These are phyloP conservation scores for Drosophila ananassae DNA, from an alignment of 1,140 invertebrate genomes.

Conservation along the genomic window DNA sequence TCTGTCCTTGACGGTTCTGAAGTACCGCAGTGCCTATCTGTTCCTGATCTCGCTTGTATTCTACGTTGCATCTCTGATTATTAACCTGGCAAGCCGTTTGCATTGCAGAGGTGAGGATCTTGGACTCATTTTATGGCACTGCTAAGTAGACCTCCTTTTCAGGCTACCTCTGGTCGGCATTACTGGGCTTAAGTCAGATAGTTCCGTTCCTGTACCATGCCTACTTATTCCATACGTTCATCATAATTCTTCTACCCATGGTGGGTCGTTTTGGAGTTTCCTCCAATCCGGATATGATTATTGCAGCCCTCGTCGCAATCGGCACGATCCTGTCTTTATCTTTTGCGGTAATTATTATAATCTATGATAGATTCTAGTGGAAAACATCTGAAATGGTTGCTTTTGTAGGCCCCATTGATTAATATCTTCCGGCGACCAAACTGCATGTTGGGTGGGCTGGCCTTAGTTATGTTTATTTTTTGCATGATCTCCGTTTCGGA, in stretches of 20 bases:
- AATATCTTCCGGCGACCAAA: constrained; percentile 67
- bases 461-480: constrained; percentile 82
- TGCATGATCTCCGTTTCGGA: constrained; percentile 87
- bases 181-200: constrained; percentile 84
- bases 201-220: constrained; percentile 85
- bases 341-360: constrained; percentile 57
- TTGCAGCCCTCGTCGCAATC: constrained; percentile 84
- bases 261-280: constrained; percentile 87
- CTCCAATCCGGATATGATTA: constrained; percentile 86
- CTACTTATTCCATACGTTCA: constrained; percentile 87
- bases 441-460: constrained; percentile 84
- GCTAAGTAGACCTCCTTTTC: not conserved
- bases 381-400: not conserved
- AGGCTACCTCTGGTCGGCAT: constrained; percentile 86
- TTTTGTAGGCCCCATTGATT: constrained; percentile 56
- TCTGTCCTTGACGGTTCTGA: constrained; percentile 41
- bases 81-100: constrained; percentile 65
- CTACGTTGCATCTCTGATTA: constrained; percentile 53
- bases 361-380: not conserved
- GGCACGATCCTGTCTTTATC: constrained; percentile 73
- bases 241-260: constrained; percentile 88
- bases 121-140: not conserved
- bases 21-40: constrained; percentile 67
- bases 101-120: constrained; percentile 66
- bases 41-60: constrained; percentile 70